These are phyloP conservation scores for Suillia variegata DNA, from an alignment of 2,888 invertebrate species.

Conservation along the genomic window DNA sequence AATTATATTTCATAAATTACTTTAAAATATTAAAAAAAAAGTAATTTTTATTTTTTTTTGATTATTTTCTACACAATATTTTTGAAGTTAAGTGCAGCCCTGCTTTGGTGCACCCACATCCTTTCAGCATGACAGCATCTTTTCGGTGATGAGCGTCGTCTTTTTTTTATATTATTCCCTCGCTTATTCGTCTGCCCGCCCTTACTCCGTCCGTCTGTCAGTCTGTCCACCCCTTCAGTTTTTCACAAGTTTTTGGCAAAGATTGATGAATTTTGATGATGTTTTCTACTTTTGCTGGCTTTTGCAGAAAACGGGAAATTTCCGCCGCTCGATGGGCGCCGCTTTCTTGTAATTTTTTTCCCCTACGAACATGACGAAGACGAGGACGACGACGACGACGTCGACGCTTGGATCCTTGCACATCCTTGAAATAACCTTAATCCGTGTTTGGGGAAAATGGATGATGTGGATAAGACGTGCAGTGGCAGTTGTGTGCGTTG, in stretches of 20 bases:
- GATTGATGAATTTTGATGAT: slow-evolving; percentile 59
- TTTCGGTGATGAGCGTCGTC: too few relatives aligned
- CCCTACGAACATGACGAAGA: too few relatives aligned
- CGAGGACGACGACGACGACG: slow-evolving; percentile 29
- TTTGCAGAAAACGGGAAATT: slow-evolving; percentile 41
- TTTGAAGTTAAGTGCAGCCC: too few relatives aligned
- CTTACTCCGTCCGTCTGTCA: slow-evolving; percentile 13
- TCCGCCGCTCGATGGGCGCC: background rate
- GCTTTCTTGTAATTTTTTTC: background rate
- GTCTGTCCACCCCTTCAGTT: slow-evolving; percentile 30
- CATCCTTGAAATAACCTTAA: slow-evolving; percentile 60
- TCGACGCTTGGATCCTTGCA: slow-evolving; percentile 20
- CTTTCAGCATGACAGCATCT: too few relatives aligned
- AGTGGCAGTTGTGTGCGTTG: background rate
- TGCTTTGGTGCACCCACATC: too few relatives aligned
- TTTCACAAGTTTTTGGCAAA: slow-evolving; percentile 58
- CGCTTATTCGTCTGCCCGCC: background rate
- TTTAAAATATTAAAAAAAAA: too few relatives aligned
- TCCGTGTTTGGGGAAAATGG: slow-evolving; percentile 53
- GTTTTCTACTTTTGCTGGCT: too few relatives aligned
- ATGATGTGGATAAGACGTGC: slow-evolving; percentile 46
- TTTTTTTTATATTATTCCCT: too few relatives aligned
- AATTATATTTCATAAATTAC: too few relatives aligned
- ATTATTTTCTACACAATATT: too few relatives aligned
- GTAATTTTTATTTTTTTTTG: too few relatives aligned